Conservation (phyloP, 1,140 invertebrate genomes). For the Macrostomum lignano region DNA sequence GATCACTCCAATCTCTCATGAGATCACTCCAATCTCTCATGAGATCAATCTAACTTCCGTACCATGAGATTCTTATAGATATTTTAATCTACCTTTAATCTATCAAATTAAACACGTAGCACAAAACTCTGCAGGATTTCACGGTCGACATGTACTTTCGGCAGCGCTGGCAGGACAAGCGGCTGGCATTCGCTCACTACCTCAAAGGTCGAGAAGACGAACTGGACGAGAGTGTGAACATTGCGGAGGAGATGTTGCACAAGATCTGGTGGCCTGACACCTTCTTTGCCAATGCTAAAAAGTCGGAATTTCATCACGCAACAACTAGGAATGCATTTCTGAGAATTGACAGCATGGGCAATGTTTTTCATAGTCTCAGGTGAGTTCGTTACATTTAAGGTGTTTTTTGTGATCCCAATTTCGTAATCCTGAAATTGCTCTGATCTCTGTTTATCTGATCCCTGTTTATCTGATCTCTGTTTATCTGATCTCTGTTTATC, state of each 20-base stretch:
- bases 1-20: too few species aligned
- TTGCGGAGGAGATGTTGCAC: conserved; percentile 69
- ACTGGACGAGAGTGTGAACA: conserved; percentile 16
- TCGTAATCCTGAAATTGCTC: too few species aligned
- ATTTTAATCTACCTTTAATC: too few species aligned
- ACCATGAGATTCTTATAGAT: neutral
- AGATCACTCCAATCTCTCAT: too few species aligned
- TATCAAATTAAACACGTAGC: neutral
- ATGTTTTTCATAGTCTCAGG: conserved; percentile 28
- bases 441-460: too few species aligned
- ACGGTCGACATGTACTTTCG: conserved; percentile 94
- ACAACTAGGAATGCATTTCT: conserved; percentile 45
- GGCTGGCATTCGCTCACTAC: conserved; percentile 58
- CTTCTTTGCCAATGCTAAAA: conserved; percentile 56
- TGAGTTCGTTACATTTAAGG: too few species aligned
- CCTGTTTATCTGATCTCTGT: too few species aligned
- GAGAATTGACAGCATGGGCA: conserved; percentile 28
- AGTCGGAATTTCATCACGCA: conserved; percentile 84
- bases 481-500: too few species aligned
- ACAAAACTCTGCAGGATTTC: conserved; percentile 45
- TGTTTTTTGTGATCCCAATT: too few species aligned
- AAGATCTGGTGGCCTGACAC: conserved; percentile 94
- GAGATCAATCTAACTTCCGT: too few species aligned
- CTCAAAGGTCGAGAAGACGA: too few species aligned
- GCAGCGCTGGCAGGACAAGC: conserved; percentile 81